Base-by-base conservation (phyloP, 2,888 invertebrate species). In the Ophraella communa region DNA sequence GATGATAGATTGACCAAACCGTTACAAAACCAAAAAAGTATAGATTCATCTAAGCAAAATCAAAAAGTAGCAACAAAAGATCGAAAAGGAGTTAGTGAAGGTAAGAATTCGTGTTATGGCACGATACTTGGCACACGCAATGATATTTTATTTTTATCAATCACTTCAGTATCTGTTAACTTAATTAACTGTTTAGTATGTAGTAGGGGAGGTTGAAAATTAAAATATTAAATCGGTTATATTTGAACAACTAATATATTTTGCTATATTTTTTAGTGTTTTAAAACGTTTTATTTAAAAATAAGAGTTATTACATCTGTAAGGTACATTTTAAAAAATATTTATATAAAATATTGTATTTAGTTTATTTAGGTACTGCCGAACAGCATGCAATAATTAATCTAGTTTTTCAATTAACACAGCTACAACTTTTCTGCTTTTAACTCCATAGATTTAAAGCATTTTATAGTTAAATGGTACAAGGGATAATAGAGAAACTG, bases 1-100 rank as follows among this genome's bases (percentile, higher is more conserved):
- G 83, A 82, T 71, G 80, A 82, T 72, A 77, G 80, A 80, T 80
- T 81, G 81, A 80, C 80, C 74, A 82, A 81, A 81, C 72, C 79
- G 67, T 72, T 73, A 71, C 73, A 74, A 74, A 75, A 66, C 72
- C 74, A 74, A 73, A 75, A 76, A 75, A 73, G 70, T 77, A 76
- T 77, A 76, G 77, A 80, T 71, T 73, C 77, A 73, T 75, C 78
- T 78, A 77, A 72, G 72, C 73, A 70, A 74, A 74, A 75, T 74
- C 78, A 77, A 77, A 78, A 78, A 73, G 73, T 76, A 73, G 72
- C 74, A 69, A 79, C 76, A 74, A 76, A 77, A 65, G 71, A 74
- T 69, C 74, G 77, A 74, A 79, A 79, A 78, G 80, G 79, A 80
- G 75, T 66, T 73, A 68, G 72, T 64, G 74, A 78, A 81, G 80